A percentile compares a stretch with the other conserved stretches of the same genome.
Evolutionary conservation across 2,888 invertebrate genomes (phyloP).

Genomic region (Hemithea aestivaria): DNA sequence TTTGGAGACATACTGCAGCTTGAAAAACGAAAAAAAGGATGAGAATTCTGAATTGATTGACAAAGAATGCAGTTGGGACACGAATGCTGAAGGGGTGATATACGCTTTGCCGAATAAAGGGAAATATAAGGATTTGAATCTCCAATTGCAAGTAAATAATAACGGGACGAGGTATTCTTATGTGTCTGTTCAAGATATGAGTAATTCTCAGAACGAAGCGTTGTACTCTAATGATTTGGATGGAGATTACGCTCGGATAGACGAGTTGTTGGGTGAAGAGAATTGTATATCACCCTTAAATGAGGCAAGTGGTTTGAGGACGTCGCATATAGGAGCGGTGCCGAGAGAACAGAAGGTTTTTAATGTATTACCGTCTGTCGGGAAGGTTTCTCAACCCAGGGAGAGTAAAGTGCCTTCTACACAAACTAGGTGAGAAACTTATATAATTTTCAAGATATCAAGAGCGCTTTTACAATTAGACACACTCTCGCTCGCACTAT

Average conservation of each 20-base stretch:
- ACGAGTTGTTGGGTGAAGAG: constrained; percentile 64
- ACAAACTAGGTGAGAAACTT: constrained; percentile 49
- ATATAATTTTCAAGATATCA: no score
- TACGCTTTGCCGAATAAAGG: constrained; percentile 75
- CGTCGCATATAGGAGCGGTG: constrained; percentile 62
- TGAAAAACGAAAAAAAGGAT: constrained; percentile 44
- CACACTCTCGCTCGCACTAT: no score
- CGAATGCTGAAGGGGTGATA: constrained; percentile 73
- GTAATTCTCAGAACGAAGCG: constrained; percentile 69
- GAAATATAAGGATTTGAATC: constrained; percentile 70
- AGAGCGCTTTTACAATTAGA: no score
- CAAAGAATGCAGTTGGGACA: constrained; percentile 80
- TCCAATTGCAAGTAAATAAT: constrained; percentile 72
- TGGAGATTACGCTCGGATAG: constrained; percentile 70
- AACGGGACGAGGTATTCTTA: constrained; percentile 72
- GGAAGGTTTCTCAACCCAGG: constrained; percentile 63
- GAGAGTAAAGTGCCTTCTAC: constrained; percentile 61
- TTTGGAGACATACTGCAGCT: constrained; percentile 57
- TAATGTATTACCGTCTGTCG: constrained; percentile 64
- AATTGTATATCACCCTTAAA: constrained; percentile 68
- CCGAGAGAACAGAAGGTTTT: constrained; percentile 51
- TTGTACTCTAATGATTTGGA: constrained; percentile 68
- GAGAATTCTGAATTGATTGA: constrained; percentile 63
- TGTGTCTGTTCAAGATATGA: constrained; percentile 71
- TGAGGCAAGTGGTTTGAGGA: constrained; percentile 54